These are phyloP conservation scores for Myrmophylax atrothorax DNA, from an alignment of 2,113 vertebrate species.

Conservation along the genomic window DNA sequence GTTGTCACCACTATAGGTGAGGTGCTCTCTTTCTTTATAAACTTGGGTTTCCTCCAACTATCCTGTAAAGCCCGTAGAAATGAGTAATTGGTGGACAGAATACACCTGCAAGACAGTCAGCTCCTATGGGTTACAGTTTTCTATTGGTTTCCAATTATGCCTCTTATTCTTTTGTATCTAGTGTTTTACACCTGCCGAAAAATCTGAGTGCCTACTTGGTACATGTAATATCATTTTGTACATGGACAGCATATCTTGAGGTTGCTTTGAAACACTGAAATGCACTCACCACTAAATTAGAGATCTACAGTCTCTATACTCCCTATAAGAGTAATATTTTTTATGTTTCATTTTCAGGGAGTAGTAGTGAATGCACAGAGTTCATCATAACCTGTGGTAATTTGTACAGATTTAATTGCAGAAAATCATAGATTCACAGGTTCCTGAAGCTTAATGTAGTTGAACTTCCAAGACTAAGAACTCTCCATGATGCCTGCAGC, in stretches of 20 bases:
- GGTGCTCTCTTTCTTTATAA: neutral
- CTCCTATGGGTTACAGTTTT: neutral
- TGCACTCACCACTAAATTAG: neutral
- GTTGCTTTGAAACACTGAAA: neutral
- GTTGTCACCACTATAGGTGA: constrained; percentile 93
- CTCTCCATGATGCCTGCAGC: neutral
- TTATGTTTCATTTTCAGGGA: neutral
- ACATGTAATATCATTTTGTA: neutral
- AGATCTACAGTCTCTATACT: neutral
- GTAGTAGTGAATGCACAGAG: neutral
- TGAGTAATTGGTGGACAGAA: neutral
- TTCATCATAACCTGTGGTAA: neutral
- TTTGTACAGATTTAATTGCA: neutral
- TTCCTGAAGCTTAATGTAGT: neutral
- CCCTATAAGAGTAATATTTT: neutral
- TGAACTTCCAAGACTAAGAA: neutral
- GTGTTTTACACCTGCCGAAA: neutral
- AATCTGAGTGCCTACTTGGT: neutral
- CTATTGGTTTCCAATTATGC: neutral
- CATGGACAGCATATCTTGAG: neutral
- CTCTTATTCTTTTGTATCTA: neutral
- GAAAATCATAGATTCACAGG: neutral
- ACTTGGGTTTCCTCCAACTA: neutral
- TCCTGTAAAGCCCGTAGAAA: neutral
- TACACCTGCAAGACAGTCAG: neutral